phyloP scores from a whole-genome alignment of 2,888 invertebrate species.

The Metopia argyrocephala region DNA sequence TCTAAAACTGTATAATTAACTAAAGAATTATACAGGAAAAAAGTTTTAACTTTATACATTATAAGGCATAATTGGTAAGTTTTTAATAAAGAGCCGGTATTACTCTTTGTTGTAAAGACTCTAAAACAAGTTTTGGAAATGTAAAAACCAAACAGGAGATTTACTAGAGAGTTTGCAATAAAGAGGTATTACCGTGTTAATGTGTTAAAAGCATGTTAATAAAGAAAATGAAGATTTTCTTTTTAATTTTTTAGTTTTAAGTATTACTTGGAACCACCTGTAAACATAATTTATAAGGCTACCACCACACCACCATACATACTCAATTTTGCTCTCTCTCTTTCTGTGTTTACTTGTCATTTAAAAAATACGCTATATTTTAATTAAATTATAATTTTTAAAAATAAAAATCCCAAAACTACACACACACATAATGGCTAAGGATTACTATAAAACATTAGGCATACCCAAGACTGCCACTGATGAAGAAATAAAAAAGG shows the following conservation, averaged over 20 bases:
- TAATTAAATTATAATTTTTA: neutral
- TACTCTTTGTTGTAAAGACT: no score
- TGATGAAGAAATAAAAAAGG: constrained; percentile 98
- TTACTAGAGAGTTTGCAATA: no score
- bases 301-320: neutral
- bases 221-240: neutral
- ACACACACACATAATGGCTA: constrained; percentile 85
- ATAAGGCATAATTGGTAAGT: constrained; percentile 47
- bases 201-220: no score
- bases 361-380: no score
- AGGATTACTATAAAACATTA: constrained; percentile 97
- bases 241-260: constrained; percentile 33
- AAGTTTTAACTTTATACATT: neutral
- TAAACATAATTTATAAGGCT: neutral
- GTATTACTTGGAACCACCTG: constrained; percentile 45
- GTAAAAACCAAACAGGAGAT: no score
- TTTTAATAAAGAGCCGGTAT: neutral
- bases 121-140: no score
- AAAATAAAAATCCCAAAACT: constrained; percentile 10
- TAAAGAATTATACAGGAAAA: neutral
- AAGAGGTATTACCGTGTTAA: no score
- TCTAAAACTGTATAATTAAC: constrained; percentile 3
- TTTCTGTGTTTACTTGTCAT: neutral
- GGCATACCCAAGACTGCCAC: constrained; percentile 91
- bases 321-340: neutral